phyloP scores from a whole-genome alignment of 1,140 invertebrate genomes.

The Solen grandis region DNA sequence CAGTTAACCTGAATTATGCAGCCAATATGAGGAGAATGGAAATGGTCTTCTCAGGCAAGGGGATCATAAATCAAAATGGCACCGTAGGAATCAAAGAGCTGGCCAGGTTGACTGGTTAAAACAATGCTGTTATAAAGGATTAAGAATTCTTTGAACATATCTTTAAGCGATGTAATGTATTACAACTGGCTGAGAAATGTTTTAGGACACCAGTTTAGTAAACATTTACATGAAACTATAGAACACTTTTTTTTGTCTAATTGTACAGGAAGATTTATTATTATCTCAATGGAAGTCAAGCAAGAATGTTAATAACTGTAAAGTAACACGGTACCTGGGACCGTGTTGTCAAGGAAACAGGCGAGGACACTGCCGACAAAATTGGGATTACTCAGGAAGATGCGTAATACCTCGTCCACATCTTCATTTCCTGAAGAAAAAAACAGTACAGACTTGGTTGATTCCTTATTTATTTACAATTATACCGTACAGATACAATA shows the following conservation, averaged over 20 bases:
- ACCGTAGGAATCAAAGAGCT: not conserved
- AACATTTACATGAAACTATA: not conserved
- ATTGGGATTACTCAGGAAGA: conserved; percentile 71
- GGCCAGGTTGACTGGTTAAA: not conserved
- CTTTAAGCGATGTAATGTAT: not conserved
- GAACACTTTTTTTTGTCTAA: not conserved
- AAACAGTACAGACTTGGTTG: not conserved
- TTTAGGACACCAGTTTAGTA: no score
- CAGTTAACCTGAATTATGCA: no score
- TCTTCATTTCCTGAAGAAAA: conserved; percentile 48
- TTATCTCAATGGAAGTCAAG: not conserved
- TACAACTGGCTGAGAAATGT: not conserved
- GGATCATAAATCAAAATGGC: not conserved
- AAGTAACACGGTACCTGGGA: conserved; percentile 66
- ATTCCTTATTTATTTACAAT: no score
- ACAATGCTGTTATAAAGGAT: no score
- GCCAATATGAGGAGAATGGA: not conserved
- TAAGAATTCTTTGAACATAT: no score
- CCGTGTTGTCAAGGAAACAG: conserved; percentile 79
- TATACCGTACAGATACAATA: not conserved
- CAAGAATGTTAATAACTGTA: not conserved
- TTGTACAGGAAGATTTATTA: not conserved
- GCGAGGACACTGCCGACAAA: conserved; percentile 78
- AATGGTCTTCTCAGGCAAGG: not conserved
- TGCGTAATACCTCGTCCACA: conserved; percentile 44